These are phyloP conservation scores for Lycocorax pyrrhopterus DNA, from an alignment of 2,113 vertebrate species.

Conservation along the genomic window DNA sequence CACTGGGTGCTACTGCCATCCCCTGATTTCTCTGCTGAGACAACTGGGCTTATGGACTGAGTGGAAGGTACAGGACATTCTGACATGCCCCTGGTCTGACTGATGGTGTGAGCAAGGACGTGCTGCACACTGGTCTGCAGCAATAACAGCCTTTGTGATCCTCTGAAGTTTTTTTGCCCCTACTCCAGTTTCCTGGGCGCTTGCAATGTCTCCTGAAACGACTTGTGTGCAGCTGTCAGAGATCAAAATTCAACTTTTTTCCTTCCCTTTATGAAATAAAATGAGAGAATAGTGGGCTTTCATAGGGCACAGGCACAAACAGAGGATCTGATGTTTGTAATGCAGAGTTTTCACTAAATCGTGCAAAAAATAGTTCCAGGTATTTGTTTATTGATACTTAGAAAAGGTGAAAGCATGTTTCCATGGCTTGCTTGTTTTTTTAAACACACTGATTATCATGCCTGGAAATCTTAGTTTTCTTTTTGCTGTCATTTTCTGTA, in stretches of 20 bases:
- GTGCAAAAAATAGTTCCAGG: not conserved
- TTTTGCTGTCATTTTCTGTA: not conserved
- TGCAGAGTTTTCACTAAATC: not conserved
- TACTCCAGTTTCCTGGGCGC: not conserved
- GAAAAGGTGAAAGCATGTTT: not conserved
- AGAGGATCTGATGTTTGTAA: not conserved
- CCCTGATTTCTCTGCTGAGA: rapidly evolving
- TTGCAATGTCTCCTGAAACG: not conserved
- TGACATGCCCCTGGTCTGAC: not conserved
- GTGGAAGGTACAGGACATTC: not conserved
- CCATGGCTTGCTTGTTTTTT: not conserved
- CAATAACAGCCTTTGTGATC: not conserved
- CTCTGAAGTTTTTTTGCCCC: not conserved
- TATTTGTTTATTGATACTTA: not conserved
- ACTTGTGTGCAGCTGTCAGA: not conserved
- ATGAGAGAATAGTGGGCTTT: not conserved
- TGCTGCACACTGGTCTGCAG: not conserved
- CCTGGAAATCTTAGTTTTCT: not conserved
- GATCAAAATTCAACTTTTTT: not conserved
- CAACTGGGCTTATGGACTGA: not conserved
- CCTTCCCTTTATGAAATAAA: not conserved
- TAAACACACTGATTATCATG: not conserved
- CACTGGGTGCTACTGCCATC: not conserved
- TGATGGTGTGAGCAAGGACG: not conserved
- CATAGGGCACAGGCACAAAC: not conserved